Conservation (phyloP, 2,113 vertebrate species). For the Mustelus asterias region DNA sequence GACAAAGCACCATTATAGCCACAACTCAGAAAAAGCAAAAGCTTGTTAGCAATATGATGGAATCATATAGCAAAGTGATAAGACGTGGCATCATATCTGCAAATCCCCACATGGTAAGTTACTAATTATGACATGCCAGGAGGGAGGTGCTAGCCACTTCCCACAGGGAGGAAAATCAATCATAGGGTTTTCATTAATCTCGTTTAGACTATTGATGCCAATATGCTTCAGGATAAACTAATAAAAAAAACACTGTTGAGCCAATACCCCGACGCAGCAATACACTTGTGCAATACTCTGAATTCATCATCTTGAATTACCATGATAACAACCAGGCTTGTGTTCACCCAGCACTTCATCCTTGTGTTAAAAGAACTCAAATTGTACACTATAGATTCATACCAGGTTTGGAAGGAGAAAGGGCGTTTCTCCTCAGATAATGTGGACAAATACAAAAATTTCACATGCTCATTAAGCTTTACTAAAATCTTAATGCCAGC, state of each 20-base stretch:
- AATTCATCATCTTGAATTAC: conserved; percentile 9
- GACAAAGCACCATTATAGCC: conserved; percentile 26
- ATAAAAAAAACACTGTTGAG: not conserved
- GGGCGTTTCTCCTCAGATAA: not conserved
- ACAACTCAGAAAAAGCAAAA: conserved; percentile 18
- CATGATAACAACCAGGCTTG: not conserved
- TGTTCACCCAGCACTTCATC: not conserved
- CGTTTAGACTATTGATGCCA: conserved; percentile 14
- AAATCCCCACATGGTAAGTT: conserved; percentile 11
- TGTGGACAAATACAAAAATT: not conserved
- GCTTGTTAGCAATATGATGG: conserved; percentile 1
- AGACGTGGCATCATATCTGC: not conserved
- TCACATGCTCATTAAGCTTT: not conserved
- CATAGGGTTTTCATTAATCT: conserved; percentile 21
- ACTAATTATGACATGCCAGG: conserved; percentile 8
- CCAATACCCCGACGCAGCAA: not conserved
- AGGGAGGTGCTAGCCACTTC: conserved; percentile 30
- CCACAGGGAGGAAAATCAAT: conserved; percentile 28
- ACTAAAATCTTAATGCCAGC: not conserved
- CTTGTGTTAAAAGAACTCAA: not conserved
- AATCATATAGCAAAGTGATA: conserved; percentile 6
- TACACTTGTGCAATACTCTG: not conserved
- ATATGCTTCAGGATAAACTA: conserved; percentile 21
- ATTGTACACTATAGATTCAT: not conserved
- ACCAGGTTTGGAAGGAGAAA: not conserved